Conservation (phyloP, 1,140 invertebrate genomes). For the Polyergus mexicanus region DNA sequence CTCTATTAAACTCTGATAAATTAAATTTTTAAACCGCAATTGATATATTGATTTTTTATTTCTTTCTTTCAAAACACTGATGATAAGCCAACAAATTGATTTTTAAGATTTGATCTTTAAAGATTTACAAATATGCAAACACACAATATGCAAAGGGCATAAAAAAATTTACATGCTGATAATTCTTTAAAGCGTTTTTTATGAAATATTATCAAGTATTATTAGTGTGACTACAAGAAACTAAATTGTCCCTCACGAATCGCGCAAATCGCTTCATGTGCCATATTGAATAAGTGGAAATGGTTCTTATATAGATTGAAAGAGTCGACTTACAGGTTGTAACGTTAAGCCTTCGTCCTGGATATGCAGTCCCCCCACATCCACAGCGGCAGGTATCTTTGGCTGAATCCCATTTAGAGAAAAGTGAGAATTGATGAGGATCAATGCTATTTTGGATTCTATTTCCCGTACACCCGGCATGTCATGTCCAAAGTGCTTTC, state of each 20-base stretch:
- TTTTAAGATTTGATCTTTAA: too few species aligned
- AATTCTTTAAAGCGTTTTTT: not conserved
- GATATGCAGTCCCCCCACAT: slow-evolving; percentile 89
- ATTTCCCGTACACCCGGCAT: slow-evolving; percentile 82
- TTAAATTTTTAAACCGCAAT: too few species aligned
- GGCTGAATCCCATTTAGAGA: slow-evolving; percentile 85
- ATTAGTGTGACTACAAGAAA: too few species aligned
- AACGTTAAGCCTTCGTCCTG: slow-evolving; percentile 75
- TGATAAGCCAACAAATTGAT: too few species aligned
- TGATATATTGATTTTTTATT: too few species aligned
- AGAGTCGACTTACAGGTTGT: slow-evolving; percentile 63
- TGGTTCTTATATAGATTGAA: not conserved
- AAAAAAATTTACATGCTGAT: not conserved
- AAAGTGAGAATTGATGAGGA: slow-evolving; percentile 88
- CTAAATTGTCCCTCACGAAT: not conserved
- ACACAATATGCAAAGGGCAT: not conserved
- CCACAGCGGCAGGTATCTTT: slow-evolving; percentile 85
- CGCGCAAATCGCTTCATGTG: not conserved
- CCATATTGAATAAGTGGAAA: slow-evolving; percentile 16
- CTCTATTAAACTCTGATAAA: too few species aligned
- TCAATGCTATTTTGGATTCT: slow-evolving; percentile 85
- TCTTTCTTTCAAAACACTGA: too few species aligned
- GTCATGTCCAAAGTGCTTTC: slow-evolving; percentile 82
- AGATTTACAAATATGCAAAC: too few species aligned
- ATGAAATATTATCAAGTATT: too few species aligned